Evolutionary conservation across 2,113 vertebrate genomes (phyloP).

Genomic region (Lichenostomus cassidix): DNA sequence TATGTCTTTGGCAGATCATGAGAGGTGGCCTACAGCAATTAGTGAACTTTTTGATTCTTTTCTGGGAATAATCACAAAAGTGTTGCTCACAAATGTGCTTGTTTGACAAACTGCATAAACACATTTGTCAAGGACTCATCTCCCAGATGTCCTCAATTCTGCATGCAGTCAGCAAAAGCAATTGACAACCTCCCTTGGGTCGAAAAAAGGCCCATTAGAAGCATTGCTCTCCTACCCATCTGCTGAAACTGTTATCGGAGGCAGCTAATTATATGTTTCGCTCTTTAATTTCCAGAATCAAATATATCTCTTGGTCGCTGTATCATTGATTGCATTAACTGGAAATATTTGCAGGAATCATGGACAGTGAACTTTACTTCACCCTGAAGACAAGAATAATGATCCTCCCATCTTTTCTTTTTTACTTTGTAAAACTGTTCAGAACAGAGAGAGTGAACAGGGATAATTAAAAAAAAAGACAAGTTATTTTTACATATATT

Average conservation of each 20-base stretch:
- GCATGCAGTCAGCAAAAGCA: background rate
- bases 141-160: conserved; percentile 10
- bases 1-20: background rate
- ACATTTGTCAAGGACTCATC: background rate
- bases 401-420: background rate
- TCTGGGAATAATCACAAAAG: background rate
- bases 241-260: conserved; percentile 26
- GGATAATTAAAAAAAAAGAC: background rate
- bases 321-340: background rate
- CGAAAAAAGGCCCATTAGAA: conserved; percentile 11
- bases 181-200: background rate
- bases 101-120: background rate
- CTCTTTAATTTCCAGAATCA: conserved; percentile 4
- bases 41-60: background rate
- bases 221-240: conserved; percentile 7
- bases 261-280: conserved; percentile 14
- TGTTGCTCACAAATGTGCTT: background rate
- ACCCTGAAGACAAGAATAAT: background rate
- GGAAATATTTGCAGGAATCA: background rate
- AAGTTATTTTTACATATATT: background rate
- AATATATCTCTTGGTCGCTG: background rate
- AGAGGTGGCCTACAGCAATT: background rate
- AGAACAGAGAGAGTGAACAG: background rate
- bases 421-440: background rate
- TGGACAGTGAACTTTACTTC: background rate